These are phyloP conservation scores for Neoniphon sammara DNA, from an alignment of 2,797 vertebrate genomes.

Conservation along the genomic window DNA sequence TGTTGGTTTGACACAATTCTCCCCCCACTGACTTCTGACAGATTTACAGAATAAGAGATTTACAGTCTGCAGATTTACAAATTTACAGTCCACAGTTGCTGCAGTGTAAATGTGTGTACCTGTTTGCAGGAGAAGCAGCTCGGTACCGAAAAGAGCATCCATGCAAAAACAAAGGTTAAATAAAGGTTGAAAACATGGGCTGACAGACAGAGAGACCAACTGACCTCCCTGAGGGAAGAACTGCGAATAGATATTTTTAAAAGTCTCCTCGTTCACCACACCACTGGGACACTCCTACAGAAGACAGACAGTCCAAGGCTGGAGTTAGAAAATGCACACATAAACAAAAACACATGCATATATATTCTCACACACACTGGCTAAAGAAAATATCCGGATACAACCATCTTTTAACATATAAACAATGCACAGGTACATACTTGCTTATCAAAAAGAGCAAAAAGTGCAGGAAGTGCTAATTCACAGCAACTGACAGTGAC, in stretches of 20 bases:
- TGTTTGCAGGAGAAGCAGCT: neutral
- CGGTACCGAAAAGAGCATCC: neutral
- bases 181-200: neutral
- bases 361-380: neutral
- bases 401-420: no score
- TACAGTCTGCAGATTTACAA: no score
- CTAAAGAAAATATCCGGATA: no score
- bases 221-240: conserved; percentile 99
- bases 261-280: conserved; percentile 93
- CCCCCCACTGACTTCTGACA: no score
- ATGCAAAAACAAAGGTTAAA: no score
- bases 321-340: neutral
- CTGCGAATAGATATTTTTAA: conserved; percentile 96
- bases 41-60: no score
- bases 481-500: conserved; percentile 24
- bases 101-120: no score
- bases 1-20: no score
- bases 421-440: no score
- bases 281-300: conserved; percentile 94
- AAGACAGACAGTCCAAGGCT: neutral
- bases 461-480: neutral
- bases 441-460: no score
- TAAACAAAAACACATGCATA: conserved; percentile 3
- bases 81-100: no score
- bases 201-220: conserved; percentile 47